Evolutionary conservation across 2,797 vertebrate species (phyloP), one percentile per base, ranked within the genome.

Genomic region (Spea hammondii): DNA sequence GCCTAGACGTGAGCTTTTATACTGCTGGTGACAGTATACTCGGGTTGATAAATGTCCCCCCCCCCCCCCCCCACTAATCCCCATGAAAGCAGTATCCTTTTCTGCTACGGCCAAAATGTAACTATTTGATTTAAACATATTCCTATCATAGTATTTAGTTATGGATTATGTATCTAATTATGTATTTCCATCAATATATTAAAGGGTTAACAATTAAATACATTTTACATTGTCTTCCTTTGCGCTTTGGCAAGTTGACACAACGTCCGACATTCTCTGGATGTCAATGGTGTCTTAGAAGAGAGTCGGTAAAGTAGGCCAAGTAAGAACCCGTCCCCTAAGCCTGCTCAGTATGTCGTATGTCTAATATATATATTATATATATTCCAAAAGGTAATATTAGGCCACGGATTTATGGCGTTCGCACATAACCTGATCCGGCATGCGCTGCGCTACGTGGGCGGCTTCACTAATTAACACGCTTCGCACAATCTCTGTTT

Each of bases 321-420:
- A 62, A 6, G 6, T 17, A 17, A 17, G 14, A 6, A 62, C 59
- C 4, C 59, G 32, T 17, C 6, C 59, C n/a, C 4, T 62, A 62
- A 62, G 5, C 59, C n/a, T 32, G 17, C 14, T 62, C 59, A 17
- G 32, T 32, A 32, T 1, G 32, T 32, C 32, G 32, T 32, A 6
- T 68, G 50, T 68, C n/a, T 68, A 1, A 53, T 11, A 53, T 11
- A 53, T 53, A 53, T 7, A 53, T 7, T 53, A 6, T 53, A 11
- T 3, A 32, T 32, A 62, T 32, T 5, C 14, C 6, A 17, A 62
- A 59, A 13, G 12, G 47, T 60, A 46, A 44, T 13, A 13, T 65
- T 44, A 78, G 76, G 68, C 54, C 14, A 65, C 8, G 47, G 45
- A 53, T 6, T 66, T 54, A 60, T 5, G 11, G 71, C 66, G 59